These are phyloP conservation scores for Cotesia congregata DNA, from an alignment of 2,888 invertebrate species.

Conservation along the genomic window DNA sequence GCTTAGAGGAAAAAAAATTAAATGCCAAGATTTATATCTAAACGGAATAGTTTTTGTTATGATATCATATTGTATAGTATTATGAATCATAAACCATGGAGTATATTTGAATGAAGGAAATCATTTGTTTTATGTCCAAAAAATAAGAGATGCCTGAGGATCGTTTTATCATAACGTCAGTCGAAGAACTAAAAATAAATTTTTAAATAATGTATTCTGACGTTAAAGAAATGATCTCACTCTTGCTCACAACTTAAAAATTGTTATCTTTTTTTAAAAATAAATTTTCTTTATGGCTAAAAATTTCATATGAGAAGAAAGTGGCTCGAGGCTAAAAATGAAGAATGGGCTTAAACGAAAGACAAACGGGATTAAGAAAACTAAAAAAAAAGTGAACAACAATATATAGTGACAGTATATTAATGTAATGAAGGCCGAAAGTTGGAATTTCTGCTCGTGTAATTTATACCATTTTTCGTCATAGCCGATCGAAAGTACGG, in stretches of 20 bases:
- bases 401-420: background rate
- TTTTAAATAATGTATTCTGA: background rate
- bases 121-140: background rate
- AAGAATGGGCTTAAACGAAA: background rate
- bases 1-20: no score
- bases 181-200: background rate
- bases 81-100: background rate
- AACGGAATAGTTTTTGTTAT: background rate
- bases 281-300: background rate
- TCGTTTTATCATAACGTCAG: background rate
- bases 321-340: constrained; percentile 1
- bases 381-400: background rate
- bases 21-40: background rate
- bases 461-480: no score
- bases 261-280: background rate
- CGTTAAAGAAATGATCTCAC: background rate
- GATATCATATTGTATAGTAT: background rate
- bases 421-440: no score
- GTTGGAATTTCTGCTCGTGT: no score
- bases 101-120: background rate
- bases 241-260: background rate
- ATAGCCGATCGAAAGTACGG: no score
- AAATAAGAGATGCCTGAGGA: background rate
- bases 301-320: background rate
- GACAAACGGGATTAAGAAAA: constrained; percentile 7